Base-by-base conservation (phyloP, 2,888 invertebrate species). In the Chrysolina haemoptera region DNA sequence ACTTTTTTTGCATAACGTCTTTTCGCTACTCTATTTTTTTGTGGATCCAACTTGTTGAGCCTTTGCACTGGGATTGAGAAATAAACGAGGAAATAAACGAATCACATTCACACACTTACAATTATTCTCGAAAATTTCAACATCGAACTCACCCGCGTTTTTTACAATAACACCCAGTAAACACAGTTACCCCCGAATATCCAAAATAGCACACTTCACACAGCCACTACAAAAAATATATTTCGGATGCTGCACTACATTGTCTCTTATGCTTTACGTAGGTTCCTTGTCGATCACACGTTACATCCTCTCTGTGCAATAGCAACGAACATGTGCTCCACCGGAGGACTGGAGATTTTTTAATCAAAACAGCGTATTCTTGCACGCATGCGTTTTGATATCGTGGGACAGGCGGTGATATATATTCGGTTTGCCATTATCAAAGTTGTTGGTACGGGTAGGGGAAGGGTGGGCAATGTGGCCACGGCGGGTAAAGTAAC, bases 301-400 rank as follows among this genome's bases (percentile, higher is more conserved):
- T 59, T n/a, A 59, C 59, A 35, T 59, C 35, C 27, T 59, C 59
- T 59, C 27, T 35, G 12, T 59, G n/a, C 59, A 59, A 27, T 59
- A 1, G 14, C 35, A 59, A 14, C 27, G 35, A 35, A 59, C 59
- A 59, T 59, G 59, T 59, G 59, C 27, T 59, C 35, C 59, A 35
- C n/a, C 27, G 35, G 68, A 73, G 41, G 43, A 69, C 69, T 48
- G 59, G 27, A 66, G 59, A 53, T 66, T 68, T 80, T 81, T 81
- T 84, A 84, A 84, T 84, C 84, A 84, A 84, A 85, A 84, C 84
- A 84, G 82, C 84, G 80, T 83, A 84, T 79, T 80, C 75, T 77
- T 73, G 72, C 78, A 84, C 84, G 84, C 85, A 82, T 84, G 85
- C 85, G 85, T 66, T 62, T 55, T 70, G 18, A n/a, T 53, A 43